phyloP scores from a whole-genome alignment of 2,888 invertebrate genomes.

The Acleris sparsana region DNA sequence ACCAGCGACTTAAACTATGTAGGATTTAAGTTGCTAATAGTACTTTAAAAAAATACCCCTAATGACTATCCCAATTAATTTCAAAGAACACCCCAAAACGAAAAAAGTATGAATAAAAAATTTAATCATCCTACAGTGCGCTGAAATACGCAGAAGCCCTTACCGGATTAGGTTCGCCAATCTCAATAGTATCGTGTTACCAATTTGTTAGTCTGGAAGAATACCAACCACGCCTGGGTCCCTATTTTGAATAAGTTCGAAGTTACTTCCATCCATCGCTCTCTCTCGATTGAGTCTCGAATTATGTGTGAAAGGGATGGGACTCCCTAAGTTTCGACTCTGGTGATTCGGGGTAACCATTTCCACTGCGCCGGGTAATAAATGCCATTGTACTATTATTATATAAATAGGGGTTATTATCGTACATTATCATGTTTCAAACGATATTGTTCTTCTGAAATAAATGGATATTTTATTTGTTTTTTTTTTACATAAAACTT shows the following conservation, averaged over 20 bases:
- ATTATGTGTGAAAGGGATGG: too few relatives aligned
- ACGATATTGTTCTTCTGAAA: too few relatives aligned
- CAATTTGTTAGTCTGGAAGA: slow-evolving; percentile 21
- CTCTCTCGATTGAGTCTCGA: too few relatives aligned
- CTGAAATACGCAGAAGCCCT: not conserved
- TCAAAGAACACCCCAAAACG: not conserved
- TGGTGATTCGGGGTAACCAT: too few relatives aligned
- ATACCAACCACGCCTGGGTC: slow-evolving; percentile 1
- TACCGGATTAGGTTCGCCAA: not conserved
- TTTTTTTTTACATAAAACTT: too few relatives aligned
- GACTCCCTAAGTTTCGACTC: too few relatives aligned
- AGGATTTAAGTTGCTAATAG: too few relatives aligned
- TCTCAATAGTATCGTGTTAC: slow-evolving; percentile 27
- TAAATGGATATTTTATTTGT: too few relatives aligned
- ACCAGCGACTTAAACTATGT: too few relatives aligned
- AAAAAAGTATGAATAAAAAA: not conserved
- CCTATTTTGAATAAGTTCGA: not conserved
- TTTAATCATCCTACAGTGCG: not conserved
- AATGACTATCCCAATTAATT: too few relatives aligned
- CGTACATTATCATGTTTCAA: not conserved
- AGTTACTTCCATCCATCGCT: too few relatives aligned
- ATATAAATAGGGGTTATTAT: slow-evolving; percentile 8
- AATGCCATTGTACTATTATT: not conserved
- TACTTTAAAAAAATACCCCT: too few relatives aligned
- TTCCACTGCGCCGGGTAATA: not conserved